Percentiles rank a stretch among this genome's conserved stretches.
phyloP scores from a whole-genome alignment of 2,797 vertebrate species.

The Tenualosa ilisha region DNA sequence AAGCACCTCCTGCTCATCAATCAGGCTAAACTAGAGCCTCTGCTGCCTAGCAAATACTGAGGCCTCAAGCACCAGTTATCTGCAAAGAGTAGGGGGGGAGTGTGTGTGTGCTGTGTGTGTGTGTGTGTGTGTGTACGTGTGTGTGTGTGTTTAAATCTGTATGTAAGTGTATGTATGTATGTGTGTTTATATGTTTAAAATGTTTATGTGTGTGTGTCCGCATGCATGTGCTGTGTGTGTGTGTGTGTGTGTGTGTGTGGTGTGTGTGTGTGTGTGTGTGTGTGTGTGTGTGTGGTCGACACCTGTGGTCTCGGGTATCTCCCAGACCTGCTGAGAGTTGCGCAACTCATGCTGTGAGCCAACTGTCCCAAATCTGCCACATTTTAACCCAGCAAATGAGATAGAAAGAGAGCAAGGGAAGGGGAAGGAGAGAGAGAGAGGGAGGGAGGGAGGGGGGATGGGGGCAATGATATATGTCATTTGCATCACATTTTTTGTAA shows the following conservation, averaged over 20 bases:
- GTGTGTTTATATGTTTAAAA: too few relatives aligned
- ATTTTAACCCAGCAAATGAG: constrained; percentile 49
- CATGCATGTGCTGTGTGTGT: constrained; percentile 34
- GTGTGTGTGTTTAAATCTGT: neutral
- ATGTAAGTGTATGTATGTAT: neutral
- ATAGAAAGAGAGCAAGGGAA: constrained; percentile 6
- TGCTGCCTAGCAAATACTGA: neutral
- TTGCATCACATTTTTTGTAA: neutral
- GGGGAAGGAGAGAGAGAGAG: neutral
- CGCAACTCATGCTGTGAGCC: constrained; percentile 65
- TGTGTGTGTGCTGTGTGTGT: constrained; percentile 33
- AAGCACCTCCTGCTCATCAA: neutral
- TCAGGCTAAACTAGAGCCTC: neutral
- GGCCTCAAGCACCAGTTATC: too few relatives aligned
- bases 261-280: constrained; percentile 26
- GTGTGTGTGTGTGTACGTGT: neutral
- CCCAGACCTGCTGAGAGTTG: constrained; percentile 61
- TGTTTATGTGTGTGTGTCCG: constrained; percentile 22
- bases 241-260: neutral
- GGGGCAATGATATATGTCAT: neutral
- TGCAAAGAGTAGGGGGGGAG: neutral
- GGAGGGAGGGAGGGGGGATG: neutral
- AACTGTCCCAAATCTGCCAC: constrained; percentile 72
- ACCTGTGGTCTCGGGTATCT: constrained; percentile 34
- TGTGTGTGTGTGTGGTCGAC: constrained; percentile 24